phyloP scores from a whole-genome alignment of 1,140 invertebrate genomes.

The Venturia canescens region DNA sequence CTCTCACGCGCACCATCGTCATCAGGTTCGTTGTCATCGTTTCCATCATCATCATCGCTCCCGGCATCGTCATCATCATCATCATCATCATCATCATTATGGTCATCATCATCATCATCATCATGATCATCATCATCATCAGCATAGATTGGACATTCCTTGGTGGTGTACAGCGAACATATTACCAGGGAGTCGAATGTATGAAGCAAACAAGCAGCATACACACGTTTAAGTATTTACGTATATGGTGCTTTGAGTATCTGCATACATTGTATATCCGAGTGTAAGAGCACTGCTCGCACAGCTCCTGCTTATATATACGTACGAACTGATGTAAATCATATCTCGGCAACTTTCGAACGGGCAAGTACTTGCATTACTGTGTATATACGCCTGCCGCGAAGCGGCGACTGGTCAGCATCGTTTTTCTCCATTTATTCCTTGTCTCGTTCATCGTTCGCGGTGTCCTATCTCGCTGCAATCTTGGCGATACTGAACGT shows the following conservation, averaged over 20 bases:
- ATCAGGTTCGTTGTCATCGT: slow-evolving; percentile 35
- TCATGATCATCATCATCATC: slow-evolving; percentile 54
- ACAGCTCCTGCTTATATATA: slow-evolving; percentile 27
- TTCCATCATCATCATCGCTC: slow-evolving; percentile 49
- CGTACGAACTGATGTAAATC: slow-evolving; percentile 49
- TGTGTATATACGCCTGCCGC: slow-evolving; percentile 24
- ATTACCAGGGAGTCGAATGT: not conserved
- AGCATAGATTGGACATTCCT: slow-evolving; percentile 43
- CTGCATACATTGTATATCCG: slow-evolving; percentile 10
- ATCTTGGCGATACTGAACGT: slow-evolving; percentile 61
- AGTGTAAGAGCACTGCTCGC: slow-evolving; percentile 27
- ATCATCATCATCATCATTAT: slow-evolving; percentile 53
- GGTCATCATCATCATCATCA: slow-evolving; percentile 46
- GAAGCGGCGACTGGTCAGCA: slow-evolving; percentile 21
- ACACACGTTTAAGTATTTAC: not conserved
- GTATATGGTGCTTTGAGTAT: not conserved
- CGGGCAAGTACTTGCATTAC: not conserved
- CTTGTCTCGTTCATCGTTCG: slow-evolving; percentile 46
- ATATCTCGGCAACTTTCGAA: slow-evolving; percentile 43
- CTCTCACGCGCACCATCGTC: not conserved
- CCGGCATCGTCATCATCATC: slow-evolving; percentile 52
- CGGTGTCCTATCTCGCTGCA: slow-evolving; percentile 52
- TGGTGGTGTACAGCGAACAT: slow-evolving; percentile 1
- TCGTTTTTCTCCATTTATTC: slow-evolving; percentile 54
- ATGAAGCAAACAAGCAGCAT: not conserved